phyloP scores from a whole-genome alignment of 2,888 invertebrate species.

The Gymnosoma rotundatum region DNA sequence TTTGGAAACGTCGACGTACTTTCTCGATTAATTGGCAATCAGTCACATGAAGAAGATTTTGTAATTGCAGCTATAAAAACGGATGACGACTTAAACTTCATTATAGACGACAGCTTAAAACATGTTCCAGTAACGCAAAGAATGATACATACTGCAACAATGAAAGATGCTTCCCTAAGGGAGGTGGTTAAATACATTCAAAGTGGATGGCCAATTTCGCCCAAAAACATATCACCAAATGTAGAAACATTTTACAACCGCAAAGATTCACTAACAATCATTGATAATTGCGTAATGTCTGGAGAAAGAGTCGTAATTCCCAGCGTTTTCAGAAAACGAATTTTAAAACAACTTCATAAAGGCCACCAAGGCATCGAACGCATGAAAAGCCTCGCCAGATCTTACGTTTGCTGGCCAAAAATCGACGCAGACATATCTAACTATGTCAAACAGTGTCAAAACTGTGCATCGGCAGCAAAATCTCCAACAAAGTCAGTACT shows the following conservation, averaged over 20 bases:
- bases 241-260: neutral
- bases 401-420: constrained; percentile 70
- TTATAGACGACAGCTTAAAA: neutral
- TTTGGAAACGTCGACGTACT: neutral
- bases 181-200: too few relatives aligned
- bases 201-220: too few relatives aligned
- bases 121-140: constrained; percentile 6
- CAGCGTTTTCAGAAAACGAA: neutral
- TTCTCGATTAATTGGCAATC: neutral
- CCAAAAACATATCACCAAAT: neutral
- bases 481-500: constrained; percentile 17
- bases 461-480: constrained; percentile 11
- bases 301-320: constrained; percentile 24
- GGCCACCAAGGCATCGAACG: too few relatives aligned
- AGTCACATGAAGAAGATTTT: neutral
- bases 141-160: too few relatives aligned
- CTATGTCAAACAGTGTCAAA: constrained; percentile 49
- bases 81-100: constrained; percentile 3
- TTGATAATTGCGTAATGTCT: constrained; percentile 8
- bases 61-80: neutral
- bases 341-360: constrained; percentile 32
- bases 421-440: constrained; percentile 72
- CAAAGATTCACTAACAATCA: constrained; percentile 11
- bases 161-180: too few relatives aligned
- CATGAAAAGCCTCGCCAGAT: too few relatives aligned